A percentile compares a stretch with the other conserved stretches of the same genome.
phyloP scores from a whole-genome alignment of 2,888 invertebrate genomes.

The Dysmachus trigonus region DNA sequence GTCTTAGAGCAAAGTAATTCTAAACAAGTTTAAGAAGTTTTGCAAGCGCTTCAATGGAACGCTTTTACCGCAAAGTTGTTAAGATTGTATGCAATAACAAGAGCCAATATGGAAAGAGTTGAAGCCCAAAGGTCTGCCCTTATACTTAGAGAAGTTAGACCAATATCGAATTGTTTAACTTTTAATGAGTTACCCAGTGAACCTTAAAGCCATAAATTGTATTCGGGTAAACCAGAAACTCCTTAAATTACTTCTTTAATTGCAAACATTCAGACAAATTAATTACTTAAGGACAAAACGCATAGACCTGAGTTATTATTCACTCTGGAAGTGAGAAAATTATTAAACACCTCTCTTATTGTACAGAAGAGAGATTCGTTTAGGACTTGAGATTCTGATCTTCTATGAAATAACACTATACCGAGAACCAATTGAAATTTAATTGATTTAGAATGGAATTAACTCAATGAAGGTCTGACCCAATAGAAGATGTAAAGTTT shows the following conservation, averaged over 20 bases:
- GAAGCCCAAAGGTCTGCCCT: slow-evolving; percentile 60
- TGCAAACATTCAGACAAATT: neutral
- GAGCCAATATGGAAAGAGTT: slow-evolving; percentile 54
- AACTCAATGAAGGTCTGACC: neutral
- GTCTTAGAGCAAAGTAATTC: neutral
- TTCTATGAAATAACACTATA: slow-evolving; percentile 60
- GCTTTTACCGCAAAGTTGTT: neutral
- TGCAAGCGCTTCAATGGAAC: neutral
- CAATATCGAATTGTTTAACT: slow-evolving; percentile 54
- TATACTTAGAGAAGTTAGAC: slow-evolving; percentile 52
- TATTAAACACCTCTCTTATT: slow-evolving; percentile 56
- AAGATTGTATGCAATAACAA: neutral
- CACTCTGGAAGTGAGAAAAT: slow-evolving; percentile 53
- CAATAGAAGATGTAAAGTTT: too few relatives aligned
- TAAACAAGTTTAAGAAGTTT: neutral
- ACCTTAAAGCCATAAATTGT: slow-evolving; percentile 59
- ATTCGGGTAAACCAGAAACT: slow-evolving; percentile 53
- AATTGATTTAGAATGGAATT: slow-evolving; percentile 54
- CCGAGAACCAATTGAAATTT: slow-evolving; percentile 54
- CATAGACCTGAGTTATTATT: slow-evolving; percentile 59
- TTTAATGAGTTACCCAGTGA: slow-evolving; percentile 55
- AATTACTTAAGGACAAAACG: slow-evolving; percentile 57
- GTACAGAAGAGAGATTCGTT: slow-evolving; percentile 54
- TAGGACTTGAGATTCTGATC: slow-evolving; percentile 62
- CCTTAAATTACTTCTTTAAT: neutral